These are phyloP conservation scores for Lepidurus packardi DNA, from an alignment of 1,140 invertebrate genomes.

Conservation along the genomic window DNA sequence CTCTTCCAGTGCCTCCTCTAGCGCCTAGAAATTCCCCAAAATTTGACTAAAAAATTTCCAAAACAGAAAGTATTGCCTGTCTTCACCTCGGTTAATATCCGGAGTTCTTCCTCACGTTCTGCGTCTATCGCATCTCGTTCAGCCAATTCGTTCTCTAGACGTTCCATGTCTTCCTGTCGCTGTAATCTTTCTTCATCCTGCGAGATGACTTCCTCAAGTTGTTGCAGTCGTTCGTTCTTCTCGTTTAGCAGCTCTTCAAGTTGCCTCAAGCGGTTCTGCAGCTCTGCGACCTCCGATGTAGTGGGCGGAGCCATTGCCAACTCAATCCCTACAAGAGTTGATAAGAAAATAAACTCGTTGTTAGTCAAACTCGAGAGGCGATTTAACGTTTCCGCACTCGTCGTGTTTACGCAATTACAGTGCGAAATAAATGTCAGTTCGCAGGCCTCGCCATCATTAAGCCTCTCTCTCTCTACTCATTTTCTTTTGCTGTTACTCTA, in stretches of 20 bases:
- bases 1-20: constrained; percentile 55
- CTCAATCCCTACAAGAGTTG: not conserved
- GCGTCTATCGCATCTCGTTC: constrained; percentile 43
- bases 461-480: not conserved
- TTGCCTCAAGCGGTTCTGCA: constrained; percentile 36
- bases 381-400: not conserved
- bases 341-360: not conserved
- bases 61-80: not conserved
- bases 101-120: constrained; percentile 48
- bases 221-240: constrained; percentile 40
- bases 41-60: not conserved
- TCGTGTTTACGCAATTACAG: constrained; percentile 1
- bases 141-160: constrained; percentile 43
- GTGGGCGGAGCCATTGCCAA: not conserved
- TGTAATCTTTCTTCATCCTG: constrained; percentile 44
- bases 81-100: constrained; percentile 48
- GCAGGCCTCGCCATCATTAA: not conserved
- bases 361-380: not conserved
- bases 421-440: not conserved
- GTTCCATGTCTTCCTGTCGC: constrained; percentile 43
- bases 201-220: constrained; percentile 33
- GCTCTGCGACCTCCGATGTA: not conserved
- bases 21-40: constrained; percentile 42
- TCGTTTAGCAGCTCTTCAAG: constrained; percentile 48
- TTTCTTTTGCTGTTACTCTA: not conserved